Evolutionary conservation across 37 sponge, comb jelly and placozoan species (phyloP), one percentile per base, ranked within the genome.

Genomic region (Mnemiopsis leidyi): DNA sequence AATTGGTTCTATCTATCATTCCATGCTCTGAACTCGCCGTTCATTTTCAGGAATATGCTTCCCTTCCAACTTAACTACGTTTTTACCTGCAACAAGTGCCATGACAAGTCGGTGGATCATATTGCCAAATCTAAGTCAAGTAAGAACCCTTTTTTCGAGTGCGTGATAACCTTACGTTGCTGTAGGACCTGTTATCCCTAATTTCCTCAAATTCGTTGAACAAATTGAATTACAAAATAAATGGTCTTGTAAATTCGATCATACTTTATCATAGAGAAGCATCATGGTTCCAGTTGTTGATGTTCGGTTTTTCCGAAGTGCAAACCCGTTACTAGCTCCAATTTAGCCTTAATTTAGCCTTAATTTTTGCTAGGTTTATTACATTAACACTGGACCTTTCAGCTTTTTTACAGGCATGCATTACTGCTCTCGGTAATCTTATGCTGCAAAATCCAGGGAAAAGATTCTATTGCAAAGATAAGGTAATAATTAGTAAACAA

Each of bases 321-420:
- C n/a, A n/a, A n/a, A n/a, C n/a, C n/a, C n/a, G n/a, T n/a, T n/a
- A n/a, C n/a, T n/a, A n/a, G n/a, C n/a, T n/a, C n/a, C n/a, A n/a
- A n/a, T n/a, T n/a, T n/a, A n/a, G n/a, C n/a, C n/a, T n/a, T n/a
- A n/a, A n/a, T n/a, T n/a, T n/a, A n/a, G n/a, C n/a, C n/a, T n/a
- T n/a, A n/a, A n/a, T n/a, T n/a, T n/a, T n/a, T n/a, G n/a, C n/a
- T n/a, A n/a, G n/a, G n/a, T n/a, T n/a, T n/a, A n/a, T n/a, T n/a
- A n/a, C n/a, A n/a, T n/a, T n/a, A n/a, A n/a, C n/a, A n/a, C 61
- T 48, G 61, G 5, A 48, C 13, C 75, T 0, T 94, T 1, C 93
- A 97, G 97, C 96, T 94, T 97, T 97, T 77, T 93, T 97, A 34
- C 97, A 97, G 68, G 95, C 95, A 23, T 92, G 93, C 18, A 95